Base-by-base conservation (phyloP, 2,113 vertebrate species). In the Oncorhynchus gorbuscha region DNA sequence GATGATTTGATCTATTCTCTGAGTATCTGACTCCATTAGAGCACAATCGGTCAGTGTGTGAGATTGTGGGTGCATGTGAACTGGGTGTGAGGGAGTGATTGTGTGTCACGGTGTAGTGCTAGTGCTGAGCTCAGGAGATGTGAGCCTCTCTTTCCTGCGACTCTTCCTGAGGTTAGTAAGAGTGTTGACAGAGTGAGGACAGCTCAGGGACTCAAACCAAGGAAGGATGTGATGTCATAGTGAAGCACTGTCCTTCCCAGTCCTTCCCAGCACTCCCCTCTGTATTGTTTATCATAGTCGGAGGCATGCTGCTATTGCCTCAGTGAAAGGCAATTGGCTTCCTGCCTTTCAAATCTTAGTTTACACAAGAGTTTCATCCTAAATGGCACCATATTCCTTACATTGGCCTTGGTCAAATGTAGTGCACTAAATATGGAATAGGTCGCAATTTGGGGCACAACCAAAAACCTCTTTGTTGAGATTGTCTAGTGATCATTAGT, bases 151-250 rank as follows among this genome's bases (percentile, higher is more conserved):
- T 61, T 72, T 74, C 61, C 72, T 74, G 22, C 26, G 72, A 64
- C 30, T 62, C 61, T 65, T 74, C 35, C 61, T 45, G 59, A 24
- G 59, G 72, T 64, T 24, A 45, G 20, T 32, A 39, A 16, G 62
- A 32, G 62, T 14, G 55, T 35, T 6, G 58, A 73, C 26, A 62
- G 26, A 28, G 65, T 20, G 26, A 30, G 51, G 51, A 55, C 51
- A 55, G 16, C 51, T 55, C 51, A 16, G 51, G 51, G 51, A 55
- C 51, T 55, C 5, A 14, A 55, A 35, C 30, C 18, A 28, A 69
- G 67, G 67, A 69, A 69, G 32, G 67, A 69, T 30, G 8, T 58
- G 71, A 72, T 16, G 22, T 69, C 67, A 30, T 30, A 67, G 65
- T 30, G 16, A 67, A 18, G 28, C 26, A 14, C 14, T 28, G 28